Percentiles rank a stretch among this genome's conserved stretches.
These are phyloP conservation scores for Ricordea florida DNA, from an alignment of 92 coral and sea anemone genomes.

Conservation along the genomic window DNA sequence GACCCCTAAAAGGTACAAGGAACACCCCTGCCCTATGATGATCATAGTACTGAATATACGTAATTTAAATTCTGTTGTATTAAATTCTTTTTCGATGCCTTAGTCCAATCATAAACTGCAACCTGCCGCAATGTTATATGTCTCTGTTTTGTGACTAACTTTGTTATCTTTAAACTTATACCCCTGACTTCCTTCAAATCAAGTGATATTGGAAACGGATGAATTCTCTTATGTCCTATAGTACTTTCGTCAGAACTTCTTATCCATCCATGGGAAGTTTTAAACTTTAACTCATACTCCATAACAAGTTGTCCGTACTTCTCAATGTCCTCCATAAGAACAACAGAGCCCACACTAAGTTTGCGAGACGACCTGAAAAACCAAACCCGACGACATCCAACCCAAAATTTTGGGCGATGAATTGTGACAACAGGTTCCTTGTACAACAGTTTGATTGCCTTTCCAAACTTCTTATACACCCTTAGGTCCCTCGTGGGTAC, in stretches of 20 bases:
- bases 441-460: slow-evolving; percentile 57
- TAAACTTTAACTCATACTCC: slow-evolving; percentile 28
- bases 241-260: slow-evolving; percentile 48
- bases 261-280: slow-evolving; percentile 14
- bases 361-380: not conserved
- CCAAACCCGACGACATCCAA: slow-evolving; percentile 15
- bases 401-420: slow-evolving; percentile 22
- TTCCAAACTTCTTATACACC: slow-evolving; percentile 62
- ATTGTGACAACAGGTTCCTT: slow-evolving; percentile 30
- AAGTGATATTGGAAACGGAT: slow-evolving; percentile 65
- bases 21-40: no score
- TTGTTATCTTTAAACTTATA: slow-evolving; percentile 45
- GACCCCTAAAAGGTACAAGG: no score
- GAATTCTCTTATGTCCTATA: slow-evolving; percentile 81
- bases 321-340: slow-evolving; percentile 72
- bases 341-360: slow-evolving; percentile 64
- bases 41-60: no score
- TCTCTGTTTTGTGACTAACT: slow-evolving; percentile 35
- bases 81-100: slow-evolving; percentile 40
- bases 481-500: slow-evolving; percentile 67
- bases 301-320: slow-evolving; percentile 57
- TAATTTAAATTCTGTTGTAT: not conserved
- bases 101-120: slow-evolving; percentile 70
- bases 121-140: slow-evolving; percentile 45
- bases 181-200: slow-evolving; percentile 11